A percentile compares a stretch with the other conserved stretches of the same genome.
These are phyloP conservation scores for Pteria penguin DNA, from an alignment of 2,888 invertebrate genomes.

Conservation along the genomic window DNA sequence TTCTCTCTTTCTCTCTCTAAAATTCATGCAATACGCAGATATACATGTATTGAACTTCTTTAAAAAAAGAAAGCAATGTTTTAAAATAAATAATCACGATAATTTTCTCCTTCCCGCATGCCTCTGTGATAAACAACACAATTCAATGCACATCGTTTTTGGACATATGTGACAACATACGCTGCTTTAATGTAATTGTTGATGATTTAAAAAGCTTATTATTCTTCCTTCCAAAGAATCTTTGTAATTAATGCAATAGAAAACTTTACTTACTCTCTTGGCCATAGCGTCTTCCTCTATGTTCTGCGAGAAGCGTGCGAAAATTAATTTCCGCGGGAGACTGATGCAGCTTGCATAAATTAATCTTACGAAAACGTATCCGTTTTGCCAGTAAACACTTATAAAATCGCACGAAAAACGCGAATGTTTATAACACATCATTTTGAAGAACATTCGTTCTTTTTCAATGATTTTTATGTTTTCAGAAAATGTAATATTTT, in stretches of 20 bases:
- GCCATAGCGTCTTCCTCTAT: background rate
- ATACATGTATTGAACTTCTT: background rate
- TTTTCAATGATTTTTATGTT: background rate
- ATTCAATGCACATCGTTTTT: background rate
- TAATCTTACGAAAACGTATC: background rate
- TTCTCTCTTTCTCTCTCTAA: background rate
- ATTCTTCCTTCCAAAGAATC: background rate
- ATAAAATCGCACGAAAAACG: background rate
- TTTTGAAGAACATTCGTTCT: background rate
- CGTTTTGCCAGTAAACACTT: background rate
- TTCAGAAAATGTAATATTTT: background rate
- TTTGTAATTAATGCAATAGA: background rate
- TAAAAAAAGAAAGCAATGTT: background rate
- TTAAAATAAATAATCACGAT: background rate
- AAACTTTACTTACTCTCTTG: background rate
- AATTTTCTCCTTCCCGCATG: background rate
- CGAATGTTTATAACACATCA: background rate
- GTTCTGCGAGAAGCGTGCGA: background rate
- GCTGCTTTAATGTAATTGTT: background rate
- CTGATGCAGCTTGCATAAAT: background rate
- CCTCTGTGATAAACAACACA: background rate
- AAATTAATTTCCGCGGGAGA: background rate
- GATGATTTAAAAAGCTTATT: background rate
- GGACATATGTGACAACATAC: background rate
- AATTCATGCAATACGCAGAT: background rate